Evolutionary conservation across 2,113 vertebrate species (phyloP).

Genomic region (Gobio gobio): DNA sequence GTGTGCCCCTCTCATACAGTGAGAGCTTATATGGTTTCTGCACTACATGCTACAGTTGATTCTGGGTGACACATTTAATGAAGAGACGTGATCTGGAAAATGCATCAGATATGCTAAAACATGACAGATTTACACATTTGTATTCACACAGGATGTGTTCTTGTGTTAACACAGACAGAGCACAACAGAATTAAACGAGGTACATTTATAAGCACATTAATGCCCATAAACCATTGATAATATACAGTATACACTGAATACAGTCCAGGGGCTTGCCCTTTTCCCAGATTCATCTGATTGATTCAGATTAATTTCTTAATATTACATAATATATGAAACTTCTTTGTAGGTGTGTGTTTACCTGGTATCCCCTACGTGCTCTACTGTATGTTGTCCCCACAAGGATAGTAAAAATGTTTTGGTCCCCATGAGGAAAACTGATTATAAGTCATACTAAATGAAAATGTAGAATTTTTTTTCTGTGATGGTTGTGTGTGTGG

Average conservation of each 20-base stretch:
- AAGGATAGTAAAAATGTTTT: too few species aligned
- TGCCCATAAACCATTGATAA: neutral
- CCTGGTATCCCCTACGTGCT: too few species aligned
- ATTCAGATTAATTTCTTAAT: neutral
- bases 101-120: neutral
- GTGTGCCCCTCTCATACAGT: neutral
- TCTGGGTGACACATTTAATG: slow-evolving; percentile 19
- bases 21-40: neutral
- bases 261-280: neutral
- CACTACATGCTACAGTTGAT: slow-evolving; percentile 4
- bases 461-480: too few species aligned
- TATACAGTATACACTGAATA: neutral
- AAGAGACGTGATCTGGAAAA: slow-evolving; percentile 16
- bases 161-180: neutral
- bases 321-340: neutral
- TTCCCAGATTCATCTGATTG: neutral
- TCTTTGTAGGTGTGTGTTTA: neutral
- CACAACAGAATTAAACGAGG: neutral
- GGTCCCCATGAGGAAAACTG: too few species aligned
- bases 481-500: too few species aligned
- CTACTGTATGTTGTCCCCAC: too few species aligned
- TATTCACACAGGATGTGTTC: neutral
- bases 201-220: neutral
- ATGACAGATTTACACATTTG: neutral
- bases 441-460: too few species aligned